Evolutionary conservation across 2,888 invertebrate genomes (phyloP).

Genomic region (Bellardia bayeri): DNA sequence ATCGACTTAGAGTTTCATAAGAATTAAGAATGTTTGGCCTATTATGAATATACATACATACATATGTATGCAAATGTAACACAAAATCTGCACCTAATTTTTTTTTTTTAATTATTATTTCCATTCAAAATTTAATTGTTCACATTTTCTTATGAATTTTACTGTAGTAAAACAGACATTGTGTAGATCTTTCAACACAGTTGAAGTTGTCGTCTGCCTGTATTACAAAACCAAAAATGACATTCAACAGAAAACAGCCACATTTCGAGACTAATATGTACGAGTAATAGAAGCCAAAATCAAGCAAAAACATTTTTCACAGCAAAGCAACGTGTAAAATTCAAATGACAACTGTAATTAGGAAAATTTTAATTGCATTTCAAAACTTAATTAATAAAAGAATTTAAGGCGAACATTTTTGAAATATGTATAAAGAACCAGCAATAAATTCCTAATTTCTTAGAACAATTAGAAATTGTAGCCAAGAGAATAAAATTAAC

Average conservation of each 20-base stretch:
- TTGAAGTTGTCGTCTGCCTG: conserved; percentile 23
- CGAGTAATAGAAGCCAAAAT: neutral
- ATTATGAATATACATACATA: too few relatives aligned
- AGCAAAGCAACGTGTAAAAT: conserved; percentile 23
- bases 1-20: too few relatives aligned
- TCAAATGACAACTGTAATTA: conserved; percentile 71
- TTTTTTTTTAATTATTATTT: neutral
- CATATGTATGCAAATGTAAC: too few relatives aligned
- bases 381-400: conserved; percentile 66
- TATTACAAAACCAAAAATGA: conserved; percentile 12
- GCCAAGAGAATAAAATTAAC: neutral
- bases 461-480: neutral
- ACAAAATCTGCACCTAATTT: too few relatives aligned
- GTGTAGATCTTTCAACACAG: conserved; percentile 51
- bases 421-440: neutral
- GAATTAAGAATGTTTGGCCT: too few relatives aligned
- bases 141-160: neutral
- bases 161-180: neutral
- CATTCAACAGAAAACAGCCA: conserved; percentile 8
- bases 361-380: conserved; percentile 73
- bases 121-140: neutral
- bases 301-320: neutral
- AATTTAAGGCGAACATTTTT: neutral
- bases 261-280: neutral
- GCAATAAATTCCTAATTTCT: too few relatives aligned